Evolutionary conservation across 37 sponge, comb jelly and placozoan genomes (phyloP).

Genomic region (Chondrosia reniformis): DNA sequence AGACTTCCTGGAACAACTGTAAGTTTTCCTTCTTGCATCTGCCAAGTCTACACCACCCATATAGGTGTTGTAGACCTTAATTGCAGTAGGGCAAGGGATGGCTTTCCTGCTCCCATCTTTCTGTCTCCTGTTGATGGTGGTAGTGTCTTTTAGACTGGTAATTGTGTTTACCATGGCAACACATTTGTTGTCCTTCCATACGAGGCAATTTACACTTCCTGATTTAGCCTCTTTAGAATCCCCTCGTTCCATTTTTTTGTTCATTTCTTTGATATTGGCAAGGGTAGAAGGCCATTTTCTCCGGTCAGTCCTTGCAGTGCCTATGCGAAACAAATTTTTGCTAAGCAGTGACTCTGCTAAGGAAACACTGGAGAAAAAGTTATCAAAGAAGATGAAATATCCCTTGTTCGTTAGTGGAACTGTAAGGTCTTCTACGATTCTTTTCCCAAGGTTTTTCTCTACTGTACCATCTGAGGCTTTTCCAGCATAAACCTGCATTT

Average conservation of each 20-base stretch:
- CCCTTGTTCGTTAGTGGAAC: too few relatives aligned
- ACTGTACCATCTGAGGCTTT: neutral
- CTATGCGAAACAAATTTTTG: neutral
- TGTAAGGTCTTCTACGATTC: neutral
- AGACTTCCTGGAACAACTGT: neutral
- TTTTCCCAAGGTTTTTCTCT: neutral
- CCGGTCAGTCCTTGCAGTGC: neutral
- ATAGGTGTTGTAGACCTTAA: neutral
- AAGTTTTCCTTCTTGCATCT: constrained; percentile 1
- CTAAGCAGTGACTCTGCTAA: neutral
- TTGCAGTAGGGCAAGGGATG: neutral
- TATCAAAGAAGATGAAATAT: constrained; percentile 13
- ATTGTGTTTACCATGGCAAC: neutral
- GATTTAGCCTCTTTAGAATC: neutral
- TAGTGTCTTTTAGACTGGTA: neutral
- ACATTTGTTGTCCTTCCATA: constrained; percentile 6
- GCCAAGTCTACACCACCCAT: constrained; percentile 24
- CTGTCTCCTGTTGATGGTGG: neutral
- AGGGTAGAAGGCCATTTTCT: neutral
- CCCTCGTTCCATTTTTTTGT: neutral
- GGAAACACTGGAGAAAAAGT: neutral
- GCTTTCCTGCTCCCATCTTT: neutral
- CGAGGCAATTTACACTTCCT: neutral
- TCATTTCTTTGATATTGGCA: neutral
- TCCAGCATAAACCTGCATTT: neutral